Evolutionary conservation across 2,888 invertebrate genomes (phyloP).

Genomic region (Pocota personata): DNA sequence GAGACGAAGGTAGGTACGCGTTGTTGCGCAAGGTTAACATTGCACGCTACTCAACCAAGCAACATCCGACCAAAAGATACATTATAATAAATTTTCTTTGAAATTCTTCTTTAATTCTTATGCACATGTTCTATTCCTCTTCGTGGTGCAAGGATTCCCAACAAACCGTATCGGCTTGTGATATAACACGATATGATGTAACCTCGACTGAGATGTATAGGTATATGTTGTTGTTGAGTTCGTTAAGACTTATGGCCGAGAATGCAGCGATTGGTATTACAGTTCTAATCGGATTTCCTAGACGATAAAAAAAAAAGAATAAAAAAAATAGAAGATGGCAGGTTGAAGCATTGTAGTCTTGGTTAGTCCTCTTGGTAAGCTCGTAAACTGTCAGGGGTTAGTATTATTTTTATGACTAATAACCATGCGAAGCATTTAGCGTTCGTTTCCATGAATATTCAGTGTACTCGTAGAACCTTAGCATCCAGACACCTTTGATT

Average conservation of each 20-base stretch:
- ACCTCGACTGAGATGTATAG: slow-evolving; percentile 1
- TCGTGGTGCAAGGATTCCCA: slow-evolving; percentile 19
- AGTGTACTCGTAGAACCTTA: slow-evolving; percentile 14
- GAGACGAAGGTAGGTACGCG: slow-evolving; percentile 3
- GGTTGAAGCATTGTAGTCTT: too few relatives aligned
- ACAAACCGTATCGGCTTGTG: slow-evolving; percentile 15
- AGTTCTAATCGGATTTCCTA: slow-evolving; percentile 60
- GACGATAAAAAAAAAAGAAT: background rate
- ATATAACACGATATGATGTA: slow-evolving; percentile 62
- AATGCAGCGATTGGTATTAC: slow-evolving; percentile 30
- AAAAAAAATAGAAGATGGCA: background rate
- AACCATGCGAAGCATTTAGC: slow-evolving; percentile 57
- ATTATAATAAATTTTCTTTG: slow-evolving; percentile 59
- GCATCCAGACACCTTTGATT: slow-evolving; percentile 15
- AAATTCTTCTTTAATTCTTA: slow-evolving; percentile 3
- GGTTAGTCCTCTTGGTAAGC: slow-evolving; percentile 28
- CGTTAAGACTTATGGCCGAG: slow-evolving; percentile 39
- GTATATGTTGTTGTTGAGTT: slow-evolving; percentile 43
- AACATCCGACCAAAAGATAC: slow-evolving; percentile 7
- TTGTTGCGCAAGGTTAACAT: slow-evolving; percentile 4
- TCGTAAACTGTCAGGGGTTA: slow-evolving; percentile 54
- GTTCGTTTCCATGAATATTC: slow-evolving; percentile 21
- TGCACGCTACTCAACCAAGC: slow-evolving; percentile 9
- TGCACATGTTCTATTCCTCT: background rate
- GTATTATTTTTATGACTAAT: slow-evolving; percentile 66